Conservation (phyloP, 2,113 vertebrate genomes). For the Dasypus novemcinctus region DNA sequence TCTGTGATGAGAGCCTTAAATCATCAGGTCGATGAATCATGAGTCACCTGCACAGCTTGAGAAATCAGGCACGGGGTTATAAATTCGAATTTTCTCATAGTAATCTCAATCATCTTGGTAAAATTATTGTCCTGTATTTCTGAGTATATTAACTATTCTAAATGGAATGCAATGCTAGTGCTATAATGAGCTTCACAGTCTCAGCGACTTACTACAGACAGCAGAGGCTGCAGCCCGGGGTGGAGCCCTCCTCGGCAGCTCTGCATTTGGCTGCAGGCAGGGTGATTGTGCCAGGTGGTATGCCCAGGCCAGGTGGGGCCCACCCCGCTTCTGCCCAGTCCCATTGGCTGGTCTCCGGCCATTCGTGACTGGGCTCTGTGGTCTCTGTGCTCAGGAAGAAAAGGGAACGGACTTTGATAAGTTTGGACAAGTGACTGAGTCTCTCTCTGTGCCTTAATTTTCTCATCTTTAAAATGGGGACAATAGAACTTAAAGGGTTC, state of each 20-base stretch:
- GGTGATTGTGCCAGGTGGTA: not conserved
- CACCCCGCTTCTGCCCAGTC: not conserved
- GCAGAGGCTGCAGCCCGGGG: not conserved
- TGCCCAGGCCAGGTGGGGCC: not conserved
- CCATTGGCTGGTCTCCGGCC: not conserved
- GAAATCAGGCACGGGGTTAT: not conserved
- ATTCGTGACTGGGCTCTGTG: not conserved
- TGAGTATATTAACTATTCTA: not conserved
- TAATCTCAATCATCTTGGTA: conserved; percentile 21
- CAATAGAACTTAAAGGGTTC: not conserved
- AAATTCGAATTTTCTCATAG: not conserved
- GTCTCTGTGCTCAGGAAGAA: not conserved
- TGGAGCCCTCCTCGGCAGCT: not conserved
- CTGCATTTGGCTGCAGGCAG: not conserved
- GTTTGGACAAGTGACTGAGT: not conserved
- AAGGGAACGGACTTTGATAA: not conserved
- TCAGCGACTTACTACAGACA: not conserved
- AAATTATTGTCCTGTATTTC: conserved; percentile 28
- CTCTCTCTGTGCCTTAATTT: not conserved
- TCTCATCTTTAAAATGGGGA: not conserved
- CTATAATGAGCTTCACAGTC: not conserved
- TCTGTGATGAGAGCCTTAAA: conserved; percentile 22
- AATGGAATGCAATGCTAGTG: not conserved
- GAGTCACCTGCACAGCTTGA: not conserved
- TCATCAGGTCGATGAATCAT: not conserved